These are phyloP conservation scores for Papilio polytes DNA, from an alignment of 1,140 invertebrate genomes.

Conservation along the genomic window DNA sequence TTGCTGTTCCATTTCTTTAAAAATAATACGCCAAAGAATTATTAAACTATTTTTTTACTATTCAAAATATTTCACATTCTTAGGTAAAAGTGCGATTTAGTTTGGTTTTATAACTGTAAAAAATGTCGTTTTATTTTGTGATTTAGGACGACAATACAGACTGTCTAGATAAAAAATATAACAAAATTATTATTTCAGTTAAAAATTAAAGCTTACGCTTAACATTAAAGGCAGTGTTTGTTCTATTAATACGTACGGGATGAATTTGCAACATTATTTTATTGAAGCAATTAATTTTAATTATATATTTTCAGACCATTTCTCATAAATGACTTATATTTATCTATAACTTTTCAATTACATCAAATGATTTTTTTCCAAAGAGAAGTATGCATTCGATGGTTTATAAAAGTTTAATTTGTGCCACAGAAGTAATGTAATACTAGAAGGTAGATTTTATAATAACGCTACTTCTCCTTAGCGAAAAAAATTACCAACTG, in stretches of 20 bases:
- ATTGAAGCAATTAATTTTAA: constrained; percentile 1
- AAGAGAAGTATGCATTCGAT: background rate
- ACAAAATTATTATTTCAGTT: background rate
- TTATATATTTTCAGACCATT: background rate
- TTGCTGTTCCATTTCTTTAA: background rate
- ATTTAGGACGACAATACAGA: background rate
- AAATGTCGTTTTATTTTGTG: background rate
- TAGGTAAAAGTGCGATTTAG: background rate
- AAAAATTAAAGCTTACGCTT: constrained; percentile 17
- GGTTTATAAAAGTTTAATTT: background rate
- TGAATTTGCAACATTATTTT: constrained; percentile 14
- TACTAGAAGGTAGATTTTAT: background rate
- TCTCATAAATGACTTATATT: background rate
- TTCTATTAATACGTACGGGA: background rate
- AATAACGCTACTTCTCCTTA: background rate
- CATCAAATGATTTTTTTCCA: background rate
- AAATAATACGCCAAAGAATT: no score
- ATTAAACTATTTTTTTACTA: no score
- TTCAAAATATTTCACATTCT: no score
- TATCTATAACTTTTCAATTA: background rate
- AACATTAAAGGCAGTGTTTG: constrained; percentile 7
- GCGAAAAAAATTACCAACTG: background rate
- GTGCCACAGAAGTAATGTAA: background rate
- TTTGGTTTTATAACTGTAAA: background rate
- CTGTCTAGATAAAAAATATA: background rate